Conservation (phyloP, 2,797 vertebrate species). For the Scolopax bukidnonensis region DNA sequence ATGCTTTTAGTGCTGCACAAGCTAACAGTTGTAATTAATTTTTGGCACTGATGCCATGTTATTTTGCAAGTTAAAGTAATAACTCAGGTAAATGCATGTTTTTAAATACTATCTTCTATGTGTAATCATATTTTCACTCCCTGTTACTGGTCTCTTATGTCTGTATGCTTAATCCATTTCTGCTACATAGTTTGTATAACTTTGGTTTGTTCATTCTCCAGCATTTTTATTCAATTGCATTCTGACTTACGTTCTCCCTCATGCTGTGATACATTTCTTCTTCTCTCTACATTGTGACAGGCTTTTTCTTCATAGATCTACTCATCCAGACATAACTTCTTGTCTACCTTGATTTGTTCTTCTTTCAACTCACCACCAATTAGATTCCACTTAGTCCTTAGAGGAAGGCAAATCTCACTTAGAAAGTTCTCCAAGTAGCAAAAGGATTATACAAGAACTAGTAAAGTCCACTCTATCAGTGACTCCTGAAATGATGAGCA, state of each 20-base stretch:
- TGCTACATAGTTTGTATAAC: background rate
- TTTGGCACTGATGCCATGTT: background rate
- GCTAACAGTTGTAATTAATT: background rate
- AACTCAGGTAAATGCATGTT: background rate
- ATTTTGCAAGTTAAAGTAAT: background rate
- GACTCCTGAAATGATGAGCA: background rate
- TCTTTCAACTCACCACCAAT: background rate
- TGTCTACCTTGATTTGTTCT: background rate
- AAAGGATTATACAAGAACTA: background rate
- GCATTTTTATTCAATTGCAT: background rate
- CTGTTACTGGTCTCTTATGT: background rate
- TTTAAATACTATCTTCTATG: background rate
- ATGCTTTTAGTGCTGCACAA: background rate
- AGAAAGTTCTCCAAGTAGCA: background rate
- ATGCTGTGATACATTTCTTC: background rate
- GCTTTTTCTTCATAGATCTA: background rate
- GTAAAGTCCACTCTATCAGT: background rate
- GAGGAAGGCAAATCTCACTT: background rate
- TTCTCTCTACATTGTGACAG: background rate
- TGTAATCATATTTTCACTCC: background rate
- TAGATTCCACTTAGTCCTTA: background rate
- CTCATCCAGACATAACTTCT: background rate
- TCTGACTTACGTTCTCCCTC: background rate
- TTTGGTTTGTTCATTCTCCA: background rate
- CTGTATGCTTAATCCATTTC: background rate